A percentile compares a stretch with the other conserved stretches of the same genome.
Conservation (phyloP, 2,888 invertebrate genomes). For the Didymodactylos carnosus region DNA sequence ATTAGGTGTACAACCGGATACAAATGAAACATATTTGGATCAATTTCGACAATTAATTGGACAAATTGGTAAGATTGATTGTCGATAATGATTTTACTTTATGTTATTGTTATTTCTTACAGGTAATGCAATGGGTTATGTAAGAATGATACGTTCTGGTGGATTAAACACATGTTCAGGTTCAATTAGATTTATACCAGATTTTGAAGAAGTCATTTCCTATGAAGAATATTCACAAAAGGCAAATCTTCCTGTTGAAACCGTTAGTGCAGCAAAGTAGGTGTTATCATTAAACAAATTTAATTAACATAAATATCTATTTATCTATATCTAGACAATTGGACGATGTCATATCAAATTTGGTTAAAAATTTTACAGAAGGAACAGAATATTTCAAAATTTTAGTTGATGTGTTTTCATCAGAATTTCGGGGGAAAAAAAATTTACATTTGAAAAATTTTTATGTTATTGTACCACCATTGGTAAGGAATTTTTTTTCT, state of each 20-base stretch:
- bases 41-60: conserved; percentile 72
- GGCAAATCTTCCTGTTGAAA: conserved; percentile 43
- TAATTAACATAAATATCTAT: background rate
- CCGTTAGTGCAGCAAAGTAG: conserved; percentile 35
- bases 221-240: conserved; percentile 48
- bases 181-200: conserved; percentile 68
- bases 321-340: conserved; percentile 44
- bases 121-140: conserved; percentile 80
- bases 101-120: conserved; percentile 13
- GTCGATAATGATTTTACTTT: background rate
- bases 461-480: conserved; percentile 70
- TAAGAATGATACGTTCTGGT: conserved; percentile 75
- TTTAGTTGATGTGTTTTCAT: conserved; percentile 72
- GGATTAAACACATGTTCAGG: conserved; percentile 75
- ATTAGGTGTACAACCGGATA: conserved; percentile 51
- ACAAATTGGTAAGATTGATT: conserved; percentile 51
- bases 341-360: conserved; percentile 54
- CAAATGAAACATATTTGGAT: conserved; percentile 66
- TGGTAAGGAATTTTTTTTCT: conserved; percentile 28
- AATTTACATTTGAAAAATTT: conserved; percentile 75
- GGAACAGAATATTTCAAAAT: conserved; percentile 71
- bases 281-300: background rate
- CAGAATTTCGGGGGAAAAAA: conserved; percentile 62
- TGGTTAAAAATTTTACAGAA: conserved; percentile 62
- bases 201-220: conserved; percentile 46